Conservation (phyloP, 2,113 vertebrate genomes). For the Bubalus kerabau region DNA sequence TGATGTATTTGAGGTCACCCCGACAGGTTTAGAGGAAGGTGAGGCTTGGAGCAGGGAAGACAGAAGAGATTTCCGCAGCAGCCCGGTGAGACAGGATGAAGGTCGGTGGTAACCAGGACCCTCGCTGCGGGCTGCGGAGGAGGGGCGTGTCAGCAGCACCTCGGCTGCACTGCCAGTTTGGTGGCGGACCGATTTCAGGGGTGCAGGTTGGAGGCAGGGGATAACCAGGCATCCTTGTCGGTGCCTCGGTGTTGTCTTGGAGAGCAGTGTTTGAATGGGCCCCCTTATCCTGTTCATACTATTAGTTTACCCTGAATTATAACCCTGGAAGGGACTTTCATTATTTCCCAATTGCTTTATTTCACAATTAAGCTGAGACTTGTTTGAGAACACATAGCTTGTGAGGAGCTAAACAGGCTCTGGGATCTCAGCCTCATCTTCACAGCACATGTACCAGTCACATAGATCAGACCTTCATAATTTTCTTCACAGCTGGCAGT, state of each 20-base stretch:
- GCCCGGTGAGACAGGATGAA: not conserved
- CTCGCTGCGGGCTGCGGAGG: not conserved
- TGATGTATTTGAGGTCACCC: not conserved
- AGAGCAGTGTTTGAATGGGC: not conserved
- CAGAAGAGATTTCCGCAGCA: not conserved
- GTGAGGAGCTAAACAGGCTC: not conserved
- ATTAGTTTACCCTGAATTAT: not conserved
- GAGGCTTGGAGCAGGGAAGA: not conserved
- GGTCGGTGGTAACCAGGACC: not conserved
- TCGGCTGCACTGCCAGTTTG: not conserved
- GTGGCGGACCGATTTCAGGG: not conserved
- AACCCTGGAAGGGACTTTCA: not conserved
- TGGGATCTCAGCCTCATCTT: not conserved
- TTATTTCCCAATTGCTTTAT: not conserved
- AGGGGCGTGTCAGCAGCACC: accelerated
- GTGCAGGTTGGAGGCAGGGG: not conserved
- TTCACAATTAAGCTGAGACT: not conserved
- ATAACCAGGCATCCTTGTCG: not conserved
- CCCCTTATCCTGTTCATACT: not conserved
- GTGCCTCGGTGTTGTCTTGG: not conserved
- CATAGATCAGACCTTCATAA: not conserved
- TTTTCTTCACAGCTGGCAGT: not conserved
- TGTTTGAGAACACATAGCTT: not conserved
- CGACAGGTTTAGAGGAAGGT: not conserved
- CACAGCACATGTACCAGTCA: accelerated